These are phyloP conservation scores for Engystomops pustulosus DNA, from an alignment of 2,113 vertebrate genomes.

Conservation along the genomic window DNA sequence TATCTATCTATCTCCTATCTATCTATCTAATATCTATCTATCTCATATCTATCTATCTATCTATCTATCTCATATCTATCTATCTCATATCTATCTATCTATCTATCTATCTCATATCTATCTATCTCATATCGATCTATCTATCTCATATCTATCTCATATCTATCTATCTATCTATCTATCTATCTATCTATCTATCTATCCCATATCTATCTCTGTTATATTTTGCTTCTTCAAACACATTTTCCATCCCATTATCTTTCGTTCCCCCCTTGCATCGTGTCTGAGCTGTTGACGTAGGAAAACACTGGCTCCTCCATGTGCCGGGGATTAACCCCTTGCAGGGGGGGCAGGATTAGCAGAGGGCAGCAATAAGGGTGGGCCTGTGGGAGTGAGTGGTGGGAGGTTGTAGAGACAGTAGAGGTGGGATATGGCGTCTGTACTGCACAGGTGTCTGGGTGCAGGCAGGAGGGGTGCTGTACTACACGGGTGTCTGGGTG, in stretches of 20 bases:
- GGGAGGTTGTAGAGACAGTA: neutral
- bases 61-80: neutral
- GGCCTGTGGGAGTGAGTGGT: neutral
- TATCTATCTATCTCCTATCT: too few species aligned
- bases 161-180: neutral
- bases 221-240: too few species aligned
- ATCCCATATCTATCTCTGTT: neutral
- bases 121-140: neutral
- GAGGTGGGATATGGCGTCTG: too few species aligned
- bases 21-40: neutral
- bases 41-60: neutral
- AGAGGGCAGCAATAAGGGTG: neutral
- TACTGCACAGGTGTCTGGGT: neutral
- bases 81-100: neutral
- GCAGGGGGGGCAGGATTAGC: neutral
- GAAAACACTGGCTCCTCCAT: conserved; percentile 35
- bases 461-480: too few species aligned
- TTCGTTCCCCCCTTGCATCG: neutral
- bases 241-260: neutral
- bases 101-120: neutral
- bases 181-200: neutral
- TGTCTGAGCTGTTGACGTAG: conserved; percentile 49
- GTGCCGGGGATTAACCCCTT: conserved; percentile 46
- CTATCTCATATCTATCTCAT: neutral
- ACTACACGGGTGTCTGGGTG: too few species aligned